These are phyloP conservation scores for Scylla paramamosain DNA, from an alignment of 1,140 invertebrate genomes.

Conservation along the genomic window DNA sequence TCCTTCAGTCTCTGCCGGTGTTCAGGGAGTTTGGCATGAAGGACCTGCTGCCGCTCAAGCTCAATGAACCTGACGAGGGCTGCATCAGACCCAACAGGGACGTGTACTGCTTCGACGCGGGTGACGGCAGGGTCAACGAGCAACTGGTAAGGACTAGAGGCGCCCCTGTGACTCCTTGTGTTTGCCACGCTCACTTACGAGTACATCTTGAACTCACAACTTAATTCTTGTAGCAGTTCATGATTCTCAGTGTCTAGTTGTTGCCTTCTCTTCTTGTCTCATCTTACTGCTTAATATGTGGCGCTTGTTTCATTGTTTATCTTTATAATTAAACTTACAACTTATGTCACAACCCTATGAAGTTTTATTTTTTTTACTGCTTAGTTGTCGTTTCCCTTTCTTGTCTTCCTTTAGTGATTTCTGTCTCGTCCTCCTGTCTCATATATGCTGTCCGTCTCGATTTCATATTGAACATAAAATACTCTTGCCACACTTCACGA, in stretches of 20 bases:
- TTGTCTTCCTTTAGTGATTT: background rate
- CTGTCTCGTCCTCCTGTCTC: background rate
- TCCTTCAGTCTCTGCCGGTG: conserved; percentile 83
- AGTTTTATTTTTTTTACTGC: no score
- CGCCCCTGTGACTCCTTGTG: no score
- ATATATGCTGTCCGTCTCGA: background rate
- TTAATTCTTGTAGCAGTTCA: no score
- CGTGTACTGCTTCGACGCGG: conserved; percentile 94
- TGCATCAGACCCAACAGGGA: conserved; percentile 90
- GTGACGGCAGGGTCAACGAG: conserved; percentile 96
- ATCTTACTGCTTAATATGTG: no score
- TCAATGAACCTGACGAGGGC: conserved; percentile 95
- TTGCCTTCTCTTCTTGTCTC: no score
- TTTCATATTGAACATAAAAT: background rate
- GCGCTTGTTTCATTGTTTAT: no score
- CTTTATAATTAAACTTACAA: no score
- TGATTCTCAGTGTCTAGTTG: no score
- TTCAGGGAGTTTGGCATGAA: conserved; percentile 93
- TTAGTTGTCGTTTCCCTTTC: background rate
- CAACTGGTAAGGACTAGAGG: conserved; percentile 83
- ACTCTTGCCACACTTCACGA: no score
- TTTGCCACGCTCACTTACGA: no score
- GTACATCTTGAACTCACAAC: no score
- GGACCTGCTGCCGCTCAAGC: conserved; percentile 92
- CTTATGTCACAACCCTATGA: no score